A percentile compares a stretch with the other conserved stretches of the same genome.
Conservation (phyloP, 2,888 invertebrate genomes). For the Chrysina gloriosa region DNA sequence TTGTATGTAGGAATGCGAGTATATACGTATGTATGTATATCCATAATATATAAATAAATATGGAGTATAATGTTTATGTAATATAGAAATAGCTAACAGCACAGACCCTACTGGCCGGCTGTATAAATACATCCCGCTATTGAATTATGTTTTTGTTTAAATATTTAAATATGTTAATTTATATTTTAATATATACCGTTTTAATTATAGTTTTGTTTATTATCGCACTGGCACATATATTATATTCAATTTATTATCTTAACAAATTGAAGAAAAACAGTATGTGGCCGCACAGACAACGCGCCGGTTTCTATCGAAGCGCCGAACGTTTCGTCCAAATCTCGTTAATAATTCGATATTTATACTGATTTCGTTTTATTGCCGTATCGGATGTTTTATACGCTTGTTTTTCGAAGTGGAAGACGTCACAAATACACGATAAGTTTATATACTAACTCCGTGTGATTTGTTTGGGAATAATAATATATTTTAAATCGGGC, state of each 20-base stretch:
- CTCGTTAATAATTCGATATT: too few species aligned
- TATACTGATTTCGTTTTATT: too few species aligned
- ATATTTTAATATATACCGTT: conserved; percentile 43
- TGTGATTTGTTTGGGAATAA: too few species aligned
- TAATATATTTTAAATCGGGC: too few species aligned
- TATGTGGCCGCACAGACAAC: neutral
- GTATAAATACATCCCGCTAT: conserved; percentile 31
- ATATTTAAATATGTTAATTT: conserved; percentile 48
- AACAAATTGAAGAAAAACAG: conserved; percentile 44
- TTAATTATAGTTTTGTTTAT: conserved; percentile 43
- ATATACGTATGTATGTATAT: neutral
- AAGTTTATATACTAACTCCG: too few species aligned
- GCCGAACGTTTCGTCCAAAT: neutral
- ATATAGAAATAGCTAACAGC: conserved; percentile 5
- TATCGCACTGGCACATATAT: conserved; percentile 35
- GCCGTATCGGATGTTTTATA: too few species aligned
- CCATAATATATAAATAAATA: conserved; percentile 29
- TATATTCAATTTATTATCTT: conserved; percentile 46
- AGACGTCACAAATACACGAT: too few species aligned
- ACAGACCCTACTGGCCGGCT: neutral
- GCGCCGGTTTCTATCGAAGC: neutral
- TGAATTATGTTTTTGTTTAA: conserved; percentile 44
- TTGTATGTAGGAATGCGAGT: neutral
- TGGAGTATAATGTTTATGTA: conserved; percentile 10
- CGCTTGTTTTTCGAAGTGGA: too few species aligned